These are phyloP conservation scores for Atta cephalotes DNA, from an alignment of 1,140 invertebrate species.

Conservation along the genomic window DNA sequence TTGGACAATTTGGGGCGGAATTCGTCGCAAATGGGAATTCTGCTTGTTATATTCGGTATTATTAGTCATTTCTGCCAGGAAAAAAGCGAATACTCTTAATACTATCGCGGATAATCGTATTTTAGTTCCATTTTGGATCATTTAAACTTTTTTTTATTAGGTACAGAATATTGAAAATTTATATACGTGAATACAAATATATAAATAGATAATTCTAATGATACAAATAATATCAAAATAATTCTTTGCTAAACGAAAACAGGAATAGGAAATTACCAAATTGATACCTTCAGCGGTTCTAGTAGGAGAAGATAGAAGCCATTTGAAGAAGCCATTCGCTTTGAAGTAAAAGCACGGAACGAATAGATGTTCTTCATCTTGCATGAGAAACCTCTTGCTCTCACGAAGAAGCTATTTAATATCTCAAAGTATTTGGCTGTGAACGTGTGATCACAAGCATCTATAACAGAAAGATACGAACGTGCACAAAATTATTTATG, in stretches of 20 bases:
- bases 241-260: too few species aligned
- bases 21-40: background rate
- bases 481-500: conserved; percentile 14
- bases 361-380: background rate
- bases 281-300: too few species aligned
- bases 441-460: background rate
- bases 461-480: conserved; percentile 2
- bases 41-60: background rate
- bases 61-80: too few species aligned
- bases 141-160: too few species aligned
- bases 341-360: background rate
- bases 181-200: too few species aligned
- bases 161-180: too few species aligned
- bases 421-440: background rate
- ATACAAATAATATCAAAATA: too few species aligned
- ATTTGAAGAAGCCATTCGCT: background rate
- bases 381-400: background rate
- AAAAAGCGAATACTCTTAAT: background rate
- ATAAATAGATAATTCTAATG: too few species aligned
- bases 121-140: too few species aligned
- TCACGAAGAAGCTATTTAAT: background rate
- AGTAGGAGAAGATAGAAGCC: background rate
- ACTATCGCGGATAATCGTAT: too few species aligned
- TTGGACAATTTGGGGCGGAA: background rate
- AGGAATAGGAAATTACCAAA: too few species aligned